A percentile compares a stretch with the other conserved stretches of the same genome.
Evolutionary conservation across 2,113 vertebrate species (phyloP).

Genomic region (Protobothrops flavoviridis): DNA sequence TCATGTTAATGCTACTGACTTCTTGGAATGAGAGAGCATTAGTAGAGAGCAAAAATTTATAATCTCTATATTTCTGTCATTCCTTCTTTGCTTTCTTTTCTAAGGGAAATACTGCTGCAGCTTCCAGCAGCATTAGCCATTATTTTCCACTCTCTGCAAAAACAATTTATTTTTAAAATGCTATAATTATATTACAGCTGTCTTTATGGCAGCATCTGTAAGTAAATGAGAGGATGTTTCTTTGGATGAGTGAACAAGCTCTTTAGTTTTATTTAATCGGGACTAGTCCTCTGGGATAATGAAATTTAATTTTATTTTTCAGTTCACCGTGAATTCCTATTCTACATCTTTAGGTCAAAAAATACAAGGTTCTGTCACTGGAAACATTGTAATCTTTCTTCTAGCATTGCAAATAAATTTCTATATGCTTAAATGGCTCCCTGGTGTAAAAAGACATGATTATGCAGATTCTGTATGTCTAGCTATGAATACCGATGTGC

Average conservation of each 20-base stretch:
- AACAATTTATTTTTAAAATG: slow-evolving; percentile 54
- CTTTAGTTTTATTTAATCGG: slow-evolving; percentile 76
- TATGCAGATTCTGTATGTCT: neutral
- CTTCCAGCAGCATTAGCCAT: slow-evolving; percentile 30
- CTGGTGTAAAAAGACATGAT: neutral
- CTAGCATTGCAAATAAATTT: slow-evolving; percentile 35
- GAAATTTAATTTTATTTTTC: slow-evolving; percentile 70
- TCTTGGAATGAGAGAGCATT: neutral
- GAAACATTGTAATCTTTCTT: slow-evolving; percentile 34
- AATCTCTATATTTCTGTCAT: neutral
- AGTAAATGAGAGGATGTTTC: slow-evolving; percentile 60
- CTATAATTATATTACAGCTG: slow-evolving; percentile 69
- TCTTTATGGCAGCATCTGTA: slow-evolving; percentile 63
- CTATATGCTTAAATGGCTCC: slow-evolving; percentile 40
- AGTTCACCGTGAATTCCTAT: slow-evolving; percentile 51
- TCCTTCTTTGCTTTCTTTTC: slow-evolving; percentile 44
- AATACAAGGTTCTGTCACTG: slow-evolving; percentile 31
- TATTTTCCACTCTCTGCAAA: slow-evolving; percentile 57
- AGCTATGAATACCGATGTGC: slow-evolving; percentile 35
- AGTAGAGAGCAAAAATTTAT: neutral
- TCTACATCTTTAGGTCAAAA: slow-evolving; percentile 51
- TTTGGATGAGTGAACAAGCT: slow-evolving; percentile 67
- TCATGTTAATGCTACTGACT: neutral
- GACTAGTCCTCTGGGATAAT: slow-evolving; percentile 60
- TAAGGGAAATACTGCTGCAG: slow-evolving; percentile 29